Evolutionary conservation across 2,113 vertebrate genomes (phyloP).

Genomic region (Leiothrix lutea): DNA sequence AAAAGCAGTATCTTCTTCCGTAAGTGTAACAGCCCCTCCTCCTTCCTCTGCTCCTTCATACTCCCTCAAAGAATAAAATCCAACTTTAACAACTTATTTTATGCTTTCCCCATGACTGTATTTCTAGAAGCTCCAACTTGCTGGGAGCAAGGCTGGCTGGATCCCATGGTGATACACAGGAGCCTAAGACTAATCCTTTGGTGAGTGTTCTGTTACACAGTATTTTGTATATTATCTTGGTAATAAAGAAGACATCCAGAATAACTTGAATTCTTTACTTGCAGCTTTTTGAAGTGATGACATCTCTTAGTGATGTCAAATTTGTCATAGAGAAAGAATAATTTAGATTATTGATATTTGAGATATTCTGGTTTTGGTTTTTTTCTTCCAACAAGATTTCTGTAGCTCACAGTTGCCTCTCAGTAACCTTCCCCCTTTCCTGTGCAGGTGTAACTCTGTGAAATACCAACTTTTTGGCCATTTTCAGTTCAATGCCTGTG

Average conservation of each 20-base stretch:
- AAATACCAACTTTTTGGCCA: background rate
- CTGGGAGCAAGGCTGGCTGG: conserved; percentile 51
- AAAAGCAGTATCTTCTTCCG: conserved; percentile 44
- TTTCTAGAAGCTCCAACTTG: conserved; percentile 25
- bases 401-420: background rate
- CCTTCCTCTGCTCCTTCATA: background rate
- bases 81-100: background rate
- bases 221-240: background rate
- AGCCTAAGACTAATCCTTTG: conserved; percentile 50
- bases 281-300: background rate
- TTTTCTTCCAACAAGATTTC: background rate
- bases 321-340: background rate
- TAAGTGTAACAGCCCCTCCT: conserved; percentile 58
- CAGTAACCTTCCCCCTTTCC: background rate
- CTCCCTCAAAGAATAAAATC: background rate
- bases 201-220: conserved; percentile 36
- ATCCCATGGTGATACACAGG: conserved; percentile 19
- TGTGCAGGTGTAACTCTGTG: background rate
- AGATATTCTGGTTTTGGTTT: background rate
- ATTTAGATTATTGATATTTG: background rate
- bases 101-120: background rate
- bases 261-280: background rate
- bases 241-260: background rate
- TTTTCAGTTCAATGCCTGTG: fast-evolving
- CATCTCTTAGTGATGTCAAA: background rate